These are phyloP conservation scores for Malurus leucopterus DNA, from an alignment of 2,797 vertebrate species.

Conservation along the genomic window DNA sequence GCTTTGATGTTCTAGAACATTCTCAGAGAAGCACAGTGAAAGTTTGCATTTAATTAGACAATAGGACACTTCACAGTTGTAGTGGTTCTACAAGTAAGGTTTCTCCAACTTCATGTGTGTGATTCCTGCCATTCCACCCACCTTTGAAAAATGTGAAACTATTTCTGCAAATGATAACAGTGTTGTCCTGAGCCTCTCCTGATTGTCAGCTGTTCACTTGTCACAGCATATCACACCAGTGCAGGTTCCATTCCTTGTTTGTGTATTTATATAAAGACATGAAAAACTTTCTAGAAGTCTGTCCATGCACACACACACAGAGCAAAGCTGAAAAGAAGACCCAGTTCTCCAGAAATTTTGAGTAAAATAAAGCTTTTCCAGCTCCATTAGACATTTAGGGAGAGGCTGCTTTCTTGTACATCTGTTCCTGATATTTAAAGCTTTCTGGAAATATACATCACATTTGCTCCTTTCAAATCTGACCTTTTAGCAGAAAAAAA, in stretches of 20 bases:
- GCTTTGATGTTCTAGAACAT: not conserved
- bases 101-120: not conserved
- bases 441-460: not conserved
- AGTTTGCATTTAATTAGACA: not conserved
- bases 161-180: not conserved
- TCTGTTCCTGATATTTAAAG: not conserved
- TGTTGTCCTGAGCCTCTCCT: not conserved
- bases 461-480: not conserved
- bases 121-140: not conserved
- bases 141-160: not conserved
- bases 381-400: not conserved
- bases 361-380: not conserved
- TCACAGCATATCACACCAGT: not conserved
- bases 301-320: fast-evolving
- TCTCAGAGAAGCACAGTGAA: not conserved
- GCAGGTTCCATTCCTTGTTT: not conserved
- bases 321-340: not conserved
- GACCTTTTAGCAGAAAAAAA: not conserved
- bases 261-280: not conserved
- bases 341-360: not conserved
- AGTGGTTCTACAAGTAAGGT: fast-evolving
- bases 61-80: fast-evolving
- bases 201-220: not conserved
- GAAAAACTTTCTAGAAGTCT: not conserved
- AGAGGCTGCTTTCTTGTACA: not conserved